phyloP scores from a whole-genome alignment of 2,113 vertebrate genomes.

The Ariopsis seemanni region DNA sequence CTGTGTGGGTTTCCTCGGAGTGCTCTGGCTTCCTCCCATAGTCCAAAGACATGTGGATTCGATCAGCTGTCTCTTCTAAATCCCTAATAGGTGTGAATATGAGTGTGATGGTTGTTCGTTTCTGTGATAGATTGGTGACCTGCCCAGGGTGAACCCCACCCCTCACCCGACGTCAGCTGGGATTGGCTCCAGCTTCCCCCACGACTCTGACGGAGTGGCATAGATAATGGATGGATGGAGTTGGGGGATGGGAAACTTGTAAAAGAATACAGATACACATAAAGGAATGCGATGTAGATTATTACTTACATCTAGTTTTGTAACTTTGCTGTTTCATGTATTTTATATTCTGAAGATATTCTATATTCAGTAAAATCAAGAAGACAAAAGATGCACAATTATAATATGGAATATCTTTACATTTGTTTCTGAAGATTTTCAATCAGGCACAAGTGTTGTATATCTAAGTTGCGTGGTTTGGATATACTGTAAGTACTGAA shows the following conservation, averaged over 20 bases:
- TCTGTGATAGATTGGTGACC: no score
- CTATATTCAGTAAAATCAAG: background rate
- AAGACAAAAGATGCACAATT: background rate
- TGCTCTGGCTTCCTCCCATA: no score
- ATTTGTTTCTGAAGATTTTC: background rate
- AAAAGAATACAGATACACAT: background rate
- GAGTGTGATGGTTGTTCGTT: no score
- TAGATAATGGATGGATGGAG: background rate
- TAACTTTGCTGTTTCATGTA: background rate
- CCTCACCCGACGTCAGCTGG: no score
- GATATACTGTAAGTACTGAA: background rate
- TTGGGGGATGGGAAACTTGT: background rate
- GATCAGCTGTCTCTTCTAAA: no score
- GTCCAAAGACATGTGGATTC: no score
- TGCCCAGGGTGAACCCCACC: no score
- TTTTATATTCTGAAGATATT: background rate
- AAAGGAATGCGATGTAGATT: conserved; percentile 14
- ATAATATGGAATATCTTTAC: background rate
- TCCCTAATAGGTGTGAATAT: no score
- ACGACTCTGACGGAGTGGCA: no score
- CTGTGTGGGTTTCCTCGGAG: no score
- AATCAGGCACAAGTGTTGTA: background rate
- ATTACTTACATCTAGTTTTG: background rate
- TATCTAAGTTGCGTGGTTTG: background rate
- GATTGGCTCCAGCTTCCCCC: no score